Percentiles rank a stretch among this genome's conserved stretches.
phyloP scores from a whole-genome alignment of 1,140 invertebrate genomes.

The Drosophila jambulina region DNA sequence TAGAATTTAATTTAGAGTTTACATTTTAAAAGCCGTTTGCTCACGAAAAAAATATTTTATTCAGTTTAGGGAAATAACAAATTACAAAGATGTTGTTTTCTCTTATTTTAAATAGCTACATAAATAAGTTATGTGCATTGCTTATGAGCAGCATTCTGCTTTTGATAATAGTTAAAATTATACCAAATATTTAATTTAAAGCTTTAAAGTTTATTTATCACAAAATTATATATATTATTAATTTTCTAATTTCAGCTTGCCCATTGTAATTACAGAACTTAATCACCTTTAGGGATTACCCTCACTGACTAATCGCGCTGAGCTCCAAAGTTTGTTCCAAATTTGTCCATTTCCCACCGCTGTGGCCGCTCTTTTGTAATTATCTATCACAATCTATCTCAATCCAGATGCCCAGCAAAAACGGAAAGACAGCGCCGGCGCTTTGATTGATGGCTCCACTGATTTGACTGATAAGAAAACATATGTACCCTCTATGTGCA shows the following conservation, averaged over 20 bases:
- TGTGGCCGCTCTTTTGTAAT: slow-evolving; percentile 36
- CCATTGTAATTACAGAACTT: background rate
- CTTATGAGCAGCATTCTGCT: too few species aligned
- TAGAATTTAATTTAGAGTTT: too few species aligned
- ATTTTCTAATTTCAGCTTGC: background rate
- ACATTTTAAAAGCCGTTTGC: too few species aligned
- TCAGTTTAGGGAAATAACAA: too few species aligned
- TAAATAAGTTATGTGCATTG: too few species aligned
- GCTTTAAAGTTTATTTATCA: too few species aligned
- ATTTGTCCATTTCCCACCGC: slow-evolving; percentile 10
- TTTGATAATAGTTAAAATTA: too few species aligned
- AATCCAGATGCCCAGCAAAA: slow-evolving; percentile 36
- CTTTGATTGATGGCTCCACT: slow-evolving; percentile 64
- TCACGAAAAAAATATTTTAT: too few species aligned
- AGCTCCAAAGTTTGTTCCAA: background rate
- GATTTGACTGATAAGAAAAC: slow-evolving; percentile 54
- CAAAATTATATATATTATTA: too few species aligned
- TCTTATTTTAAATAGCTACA: too few species aligned
- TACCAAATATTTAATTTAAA: too few species aligned
- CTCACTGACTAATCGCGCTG: slow-evolving; percentile 19
- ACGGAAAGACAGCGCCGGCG: slow-evolving; percentile 7
- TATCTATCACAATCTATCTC: slow-evolving; percentile 61
- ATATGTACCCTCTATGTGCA: slow-evolving; percentile 18
- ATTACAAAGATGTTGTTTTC: too few species aligned
- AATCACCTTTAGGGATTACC: slow-evolving; percentile 27